Evolutionary conservation across 2,113 vertebrate species (phyloP).

Genomic region (Vidua macroura): DNA sequence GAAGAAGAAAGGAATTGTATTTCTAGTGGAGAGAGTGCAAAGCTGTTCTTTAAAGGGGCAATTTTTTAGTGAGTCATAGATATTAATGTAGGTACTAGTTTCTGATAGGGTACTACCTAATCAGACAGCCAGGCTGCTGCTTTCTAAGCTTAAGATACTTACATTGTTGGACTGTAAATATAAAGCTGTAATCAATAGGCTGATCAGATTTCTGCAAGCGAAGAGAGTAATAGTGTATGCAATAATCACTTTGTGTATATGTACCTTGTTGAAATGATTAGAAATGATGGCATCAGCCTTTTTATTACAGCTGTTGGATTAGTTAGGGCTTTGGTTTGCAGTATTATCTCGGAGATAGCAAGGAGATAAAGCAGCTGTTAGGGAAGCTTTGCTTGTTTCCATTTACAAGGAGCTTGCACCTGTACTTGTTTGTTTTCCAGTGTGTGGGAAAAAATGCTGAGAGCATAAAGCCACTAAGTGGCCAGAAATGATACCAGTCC

Average conservation of each 20-base stretch:
- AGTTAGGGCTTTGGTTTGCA: neutral
- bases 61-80: neutral
- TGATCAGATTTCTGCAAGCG: conserved; percentile 14
- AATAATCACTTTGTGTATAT: conserved; percentile 4
- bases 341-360: neutral
- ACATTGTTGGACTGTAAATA: neutral
- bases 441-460: neutral
- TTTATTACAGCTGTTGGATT: conserved; percentile 35
- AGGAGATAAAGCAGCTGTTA: conserved; percentile 21
- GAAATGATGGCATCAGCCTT: conserved; percentile 24
- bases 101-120: neutral
- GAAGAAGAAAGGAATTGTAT: neutral
- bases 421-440: conserved; percentile 32
- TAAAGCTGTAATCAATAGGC: conserved; percentile 23
- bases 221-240: neutral
- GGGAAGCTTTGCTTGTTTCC: neutral
- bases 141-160: neutral
- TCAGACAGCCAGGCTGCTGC: neutral
- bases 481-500: neutral
- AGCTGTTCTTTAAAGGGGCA: neutral
- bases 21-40: neutral
- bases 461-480: neutral
- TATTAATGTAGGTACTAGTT: neutral
- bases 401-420: neutral
- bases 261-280: conserved; percentile 38